Percentiles rank a stretch among this genome's conserved stretches.
Conservation (phyloP, 2,888 invertebrate species). For the Hololepta plana region DNA sequence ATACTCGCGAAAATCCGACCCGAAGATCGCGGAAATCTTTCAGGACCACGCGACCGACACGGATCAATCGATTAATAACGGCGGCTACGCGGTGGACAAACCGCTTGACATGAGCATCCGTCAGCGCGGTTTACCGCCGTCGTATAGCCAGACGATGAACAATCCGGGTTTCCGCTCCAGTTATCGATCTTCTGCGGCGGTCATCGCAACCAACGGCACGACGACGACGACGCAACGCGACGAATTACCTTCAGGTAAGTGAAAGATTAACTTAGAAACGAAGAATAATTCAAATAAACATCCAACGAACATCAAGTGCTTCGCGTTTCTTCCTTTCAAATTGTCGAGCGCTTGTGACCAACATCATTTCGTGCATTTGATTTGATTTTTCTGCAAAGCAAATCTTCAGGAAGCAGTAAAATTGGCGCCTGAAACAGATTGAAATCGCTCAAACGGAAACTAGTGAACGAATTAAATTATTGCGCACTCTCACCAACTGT, state of each 20-base stretch:
- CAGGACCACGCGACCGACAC: constrained; percentile 12
- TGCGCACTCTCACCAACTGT: no score
- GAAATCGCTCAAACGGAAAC: neutral
- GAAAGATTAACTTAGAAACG: neutral
- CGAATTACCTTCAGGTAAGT: constrained; percentile 24
- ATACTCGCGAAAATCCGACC: constrained; percentile 25
- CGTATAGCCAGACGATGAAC: constrained; percentile 33
- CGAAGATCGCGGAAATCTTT: constrained; percentile 22
- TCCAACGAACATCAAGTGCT: neutral
- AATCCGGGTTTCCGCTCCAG: constrained; percentile 23
- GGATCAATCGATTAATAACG: constrained; percentile 4
- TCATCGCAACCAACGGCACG: neutral
- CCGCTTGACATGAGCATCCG: constrained; percentile 45
- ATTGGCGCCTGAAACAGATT: neutral
- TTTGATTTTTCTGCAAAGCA: no score
- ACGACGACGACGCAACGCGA: constrained; percentile 16
- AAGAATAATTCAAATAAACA: no score
- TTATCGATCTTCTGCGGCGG: constrained; percentile 26
- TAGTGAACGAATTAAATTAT: neutral
- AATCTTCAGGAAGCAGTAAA: no score
- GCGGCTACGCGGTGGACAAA: constrained; percentile 24
- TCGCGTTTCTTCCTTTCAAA: no score
- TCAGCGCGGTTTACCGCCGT: constrained; percentile 39
- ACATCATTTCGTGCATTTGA: no score
- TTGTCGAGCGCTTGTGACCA: no score